Base-by-base conservation (phyloP, 2,113 vertebrate species). In the Theristicus caerulescens region DNA sequence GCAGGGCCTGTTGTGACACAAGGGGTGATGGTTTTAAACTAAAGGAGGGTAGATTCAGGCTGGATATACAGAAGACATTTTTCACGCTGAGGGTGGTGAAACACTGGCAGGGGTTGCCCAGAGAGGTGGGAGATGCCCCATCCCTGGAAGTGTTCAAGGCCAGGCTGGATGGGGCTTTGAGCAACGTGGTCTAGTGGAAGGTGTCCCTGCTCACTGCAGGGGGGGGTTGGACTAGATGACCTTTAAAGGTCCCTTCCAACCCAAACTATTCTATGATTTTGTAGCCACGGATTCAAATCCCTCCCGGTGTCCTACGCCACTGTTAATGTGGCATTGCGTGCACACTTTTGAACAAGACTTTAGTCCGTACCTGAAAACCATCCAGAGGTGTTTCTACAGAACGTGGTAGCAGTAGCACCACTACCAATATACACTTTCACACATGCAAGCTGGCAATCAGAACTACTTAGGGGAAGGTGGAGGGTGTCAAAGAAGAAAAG, bases 191-290 rank as follows among this genome's bases (percentile, higher is more conserved):
- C 12, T 7, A 4, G 36, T 19, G 1, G n/a, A 20, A 25, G 59
- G 6, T 40, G 76, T 26, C 29, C 46, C 46, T 40, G 46, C 21
- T 2, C 9, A 11, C 0, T 0, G 59, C 36, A 18, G 22, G 16
- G 42, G 16, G 42, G 21, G 17, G 6, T 4, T 40, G 54, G 16
- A 59, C 44, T 8, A 27, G n/a, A 34, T 40, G 54, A 3, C 2
- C 13, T 34, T 27, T 8, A 21, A 22, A n/a, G 24, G 42, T 19
- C 20, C 20, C 64, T 38, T 61, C 46, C 19, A 19, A 42, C 11
- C 9, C 11, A 7, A 61, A 42, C 6, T 4, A n/a, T 42, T 44
- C 20, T 57, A 10, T 32, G 52, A 58, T 74, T 36, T 51, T 61
- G 21, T 26, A 80, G 44, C 25, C n/a, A 26, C 1, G 2, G 49